Evolutionary conservation across 2,113 vertebrate genomes (phyloP).

Genomic region (Phylloscopus whistleri): DNA sequence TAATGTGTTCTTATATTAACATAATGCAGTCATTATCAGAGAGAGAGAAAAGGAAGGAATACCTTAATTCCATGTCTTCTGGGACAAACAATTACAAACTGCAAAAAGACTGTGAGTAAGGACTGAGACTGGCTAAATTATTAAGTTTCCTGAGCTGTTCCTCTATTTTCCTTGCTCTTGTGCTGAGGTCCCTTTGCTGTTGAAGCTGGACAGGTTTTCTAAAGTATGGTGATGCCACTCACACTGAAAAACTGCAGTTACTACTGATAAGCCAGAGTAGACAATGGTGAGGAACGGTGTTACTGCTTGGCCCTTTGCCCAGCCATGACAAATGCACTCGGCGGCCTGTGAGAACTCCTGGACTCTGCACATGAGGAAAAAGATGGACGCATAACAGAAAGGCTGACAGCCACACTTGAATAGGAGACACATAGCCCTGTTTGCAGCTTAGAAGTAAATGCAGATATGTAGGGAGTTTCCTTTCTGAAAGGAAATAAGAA

Average conservation of each 20-base stretch:
- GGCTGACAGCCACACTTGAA: background rate
- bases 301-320: background rate
- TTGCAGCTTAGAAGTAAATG: background rate
- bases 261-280: background rate
- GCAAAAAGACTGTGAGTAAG: background rate
- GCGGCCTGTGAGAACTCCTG: background rate
- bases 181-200: background rate
- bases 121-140: background rate
- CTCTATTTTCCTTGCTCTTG: background rate
- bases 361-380: accelerated
- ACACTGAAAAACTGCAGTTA: background rate
- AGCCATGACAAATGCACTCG: background rate
- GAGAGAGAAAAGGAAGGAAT: background rate
- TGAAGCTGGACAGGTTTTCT: background rate
- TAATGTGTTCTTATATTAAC: background rate
- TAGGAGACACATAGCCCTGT: background rate
- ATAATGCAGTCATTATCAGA: background rate
- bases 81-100: background rate
- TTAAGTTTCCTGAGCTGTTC: background rate
- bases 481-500: background rate
- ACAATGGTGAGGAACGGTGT: background rate
- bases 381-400: background rate
- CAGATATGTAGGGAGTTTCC: background rate
- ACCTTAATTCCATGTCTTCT: background rate
- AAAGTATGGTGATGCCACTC: background rate